Conservation (phyloP, 2,888 invertebrate genomes). For the Helicoverpa assulta region DNA sequence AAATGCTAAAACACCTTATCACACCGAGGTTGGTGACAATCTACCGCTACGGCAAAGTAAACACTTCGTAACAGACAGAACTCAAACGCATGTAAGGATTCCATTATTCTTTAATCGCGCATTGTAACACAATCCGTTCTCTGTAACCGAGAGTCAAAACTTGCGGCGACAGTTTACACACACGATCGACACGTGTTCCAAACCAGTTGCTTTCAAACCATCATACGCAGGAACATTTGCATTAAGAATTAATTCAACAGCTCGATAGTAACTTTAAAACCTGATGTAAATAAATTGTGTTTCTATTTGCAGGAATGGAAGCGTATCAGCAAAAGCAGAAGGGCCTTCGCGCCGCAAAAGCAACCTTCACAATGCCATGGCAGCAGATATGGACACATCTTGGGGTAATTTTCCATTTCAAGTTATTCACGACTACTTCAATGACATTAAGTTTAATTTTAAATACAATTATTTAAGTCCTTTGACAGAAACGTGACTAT, state of each 20-base stretch:
- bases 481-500: slow-evolving; percentile 18
- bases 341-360: slow-evolving; percentile 93
- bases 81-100: slow-evolving; percentile 21
- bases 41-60: slow-evolving; percentile 9
- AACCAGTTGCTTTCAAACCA: slow-evolving; percentile 16
- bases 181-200: slow-evolving; percentile 9
- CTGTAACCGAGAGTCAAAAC: slow-evolving; percentile 34
- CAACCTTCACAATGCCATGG: slow-evolving; percentile 92
- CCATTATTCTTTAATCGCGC: slow-evolving; percentile 30
- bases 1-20: background rate
- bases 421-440: slow-evolving; percentile 26
- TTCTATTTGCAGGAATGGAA: slow-evolving; percentile 82
- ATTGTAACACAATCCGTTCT: slow-evolving; percentile 34
- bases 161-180: slow-evolving; percentile 32
- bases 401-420: slow-evolving; percentile 78
- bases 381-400: slow-evolving; percentile 85
- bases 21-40: background rate
- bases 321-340: slow-evolving; percentile 89
- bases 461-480: slow-evolving; percentile 29
- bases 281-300: slow-evolving; percentile 37
- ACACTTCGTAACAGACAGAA: slow-evolving; percentile 23
- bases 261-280: background rate
- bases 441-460: slow-evolving; percentile 37
- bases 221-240: slow-evolving; percentile 19
- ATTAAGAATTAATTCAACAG: slow-evolving; percentile 11